These are phyloP conservation scores for Tachycineta bicolor DNA, from an alignment of 2,113 vertebrate genomes.

Conservation along the genomic window DNA sequence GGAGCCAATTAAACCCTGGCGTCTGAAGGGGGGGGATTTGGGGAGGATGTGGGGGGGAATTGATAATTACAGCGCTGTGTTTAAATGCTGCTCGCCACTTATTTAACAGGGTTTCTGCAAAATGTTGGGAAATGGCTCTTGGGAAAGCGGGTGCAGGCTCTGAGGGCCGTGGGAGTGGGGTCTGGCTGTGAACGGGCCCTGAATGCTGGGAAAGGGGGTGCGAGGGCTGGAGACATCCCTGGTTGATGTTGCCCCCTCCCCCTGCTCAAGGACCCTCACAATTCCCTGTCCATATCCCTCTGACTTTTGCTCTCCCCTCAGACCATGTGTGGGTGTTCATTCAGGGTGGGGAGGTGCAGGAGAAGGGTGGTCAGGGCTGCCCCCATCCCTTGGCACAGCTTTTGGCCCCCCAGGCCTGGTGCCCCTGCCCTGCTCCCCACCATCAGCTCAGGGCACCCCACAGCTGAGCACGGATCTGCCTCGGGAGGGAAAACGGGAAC, in stretches of 20 bases:
- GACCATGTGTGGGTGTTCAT: background rate
- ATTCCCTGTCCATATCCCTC: background rate
- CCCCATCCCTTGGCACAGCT: background rate
- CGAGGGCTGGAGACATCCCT: background rate
- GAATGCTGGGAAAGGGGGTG: background rate
- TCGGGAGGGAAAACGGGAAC: rapidly evolving
- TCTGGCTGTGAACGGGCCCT: background rate
- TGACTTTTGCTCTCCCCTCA: background rate
- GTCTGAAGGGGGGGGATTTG: background rate
- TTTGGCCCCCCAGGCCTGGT: rapidly evolving
- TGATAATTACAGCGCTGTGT: background rate
- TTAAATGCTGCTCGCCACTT: background rate
- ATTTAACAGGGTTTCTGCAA: background rate
- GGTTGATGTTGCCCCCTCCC: background rate
- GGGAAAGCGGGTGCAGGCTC: rapidly evolving
- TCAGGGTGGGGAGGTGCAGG: background rate
- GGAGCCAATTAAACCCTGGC: background rate
- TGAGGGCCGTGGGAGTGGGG: rapidly evolving
- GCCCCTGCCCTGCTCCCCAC: background rate
- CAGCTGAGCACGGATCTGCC: rapidly evolving
- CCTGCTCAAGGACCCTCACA: rapidly evolving
- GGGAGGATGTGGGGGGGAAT: background rate
- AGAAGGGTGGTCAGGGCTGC: rapidly evolving
- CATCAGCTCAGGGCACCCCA: background rate
- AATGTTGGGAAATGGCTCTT: background rate